Evolutionary conservation across 2,888 invertebrate genomes (phyloP).

Genomic region (Leptinotarsa tumamoca): DNA sequence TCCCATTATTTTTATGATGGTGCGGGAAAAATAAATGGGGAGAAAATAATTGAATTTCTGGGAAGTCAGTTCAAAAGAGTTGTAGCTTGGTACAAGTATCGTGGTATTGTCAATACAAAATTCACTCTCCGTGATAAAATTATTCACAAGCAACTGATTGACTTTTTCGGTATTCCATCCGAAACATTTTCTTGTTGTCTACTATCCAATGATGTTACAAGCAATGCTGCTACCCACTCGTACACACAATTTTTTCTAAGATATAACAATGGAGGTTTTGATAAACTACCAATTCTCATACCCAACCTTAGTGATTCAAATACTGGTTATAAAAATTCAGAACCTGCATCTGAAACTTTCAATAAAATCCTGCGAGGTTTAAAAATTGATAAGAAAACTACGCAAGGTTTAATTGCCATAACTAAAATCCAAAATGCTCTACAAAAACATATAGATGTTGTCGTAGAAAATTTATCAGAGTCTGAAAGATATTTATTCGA

Average conservation of each 20-base stretch:
- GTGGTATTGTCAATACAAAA: constrained; percentile 69
- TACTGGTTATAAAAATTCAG: constrained; percentile 59
- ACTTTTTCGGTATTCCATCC: constrained; percentile 70
- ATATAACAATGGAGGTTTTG: constrained; percentile 70
- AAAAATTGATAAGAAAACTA: constrained; percentile 52
- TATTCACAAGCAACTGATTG: constrained; percentile 73
- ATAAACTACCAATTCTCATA: constrained; percentile 68
- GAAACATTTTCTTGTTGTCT: constrained; percentile 75
- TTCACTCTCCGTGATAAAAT: constrained; percentile 75
- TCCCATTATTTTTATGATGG: constrained; percentile 72
- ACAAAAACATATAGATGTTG: constrained; percentile 58
- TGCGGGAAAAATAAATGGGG: constrained; percentile 71
- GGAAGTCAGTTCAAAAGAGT: constrained; percentile 70
- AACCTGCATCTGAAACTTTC: constrained; percentile 57
- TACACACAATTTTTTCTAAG: constrained; percentile 75
- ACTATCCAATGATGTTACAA: constrained; percentile 69
- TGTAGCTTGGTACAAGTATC: constrained; percentile 78
- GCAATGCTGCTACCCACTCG: constrained; percentile 71
- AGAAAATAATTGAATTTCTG: constrained; percentile 69
- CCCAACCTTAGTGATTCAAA: constrained; percentile 66
- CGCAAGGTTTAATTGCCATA: constrained; percentile 55
- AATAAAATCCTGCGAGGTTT: constrained; percentile 56
- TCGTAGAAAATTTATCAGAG: constrained; percentile 57
- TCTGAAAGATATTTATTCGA: constrained; percentile 61
- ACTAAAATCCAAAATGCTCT: constrained; percentile 61